Evolutionary conservation across 2,888 invertebrate genomes (phyloP).

Genomic region (Eustalomyia histrio): DNA sequence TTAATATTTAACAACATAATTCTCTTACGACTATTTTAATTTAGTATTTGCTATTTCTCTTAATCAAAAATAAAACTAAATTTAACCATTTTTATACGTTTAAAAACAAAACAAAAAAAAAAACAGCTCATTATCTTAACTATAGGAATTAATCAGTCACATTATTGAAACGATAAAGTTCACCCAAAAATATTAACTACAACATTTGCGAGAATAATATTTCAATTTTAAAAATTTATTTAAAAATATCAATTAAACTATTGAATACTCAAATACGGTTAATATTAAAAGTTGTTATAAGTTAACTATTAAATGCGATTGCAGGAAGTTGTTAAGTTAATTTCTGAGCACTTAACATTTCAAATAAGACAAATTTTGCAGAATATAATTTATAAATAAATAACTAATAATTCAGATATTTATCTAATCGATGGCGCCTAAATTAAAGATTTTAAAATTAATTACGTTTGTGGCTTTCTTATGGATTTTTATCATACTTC

Average conservation of each 20-base stretch:
- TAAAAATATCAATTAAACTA: background rate
- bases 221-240: background rate
- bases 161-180: background rate
- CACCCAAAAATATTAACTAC: background rate
- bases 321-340: too few species aligned
- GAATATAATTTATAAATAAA: too few species aligned
- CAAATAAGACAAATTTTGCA: too few species aligned
- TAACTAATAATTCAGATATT: too few species aligned
- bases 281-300: background rate
- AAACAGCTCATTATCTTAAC: background rate
- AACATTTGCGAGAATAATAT: background rate
- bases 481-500: background rate
- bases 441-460: conserved; percentile 13
- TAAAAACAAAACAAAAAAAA: background rate
- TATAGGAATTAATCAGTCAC: background rate
- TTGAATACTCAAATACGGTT: background rate
- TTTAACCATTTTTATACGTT: background rate
- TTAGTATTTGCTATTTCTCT: too few species aligned
- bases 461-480: background rate
- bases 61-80: too few species aligned
- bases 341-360: too few species aligned
- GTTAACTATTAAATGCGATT: too few species aligned
- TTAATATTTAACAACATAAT: conserved; percentile 2
- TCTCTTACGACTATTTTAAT: too few species aligned
- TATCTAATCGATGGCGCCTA: conserved; percentile 17